phyloP scores from a whole-genome alignment of 64 coral and sea anemone genomes.

The Hydrozoanthus tunicans region DNA sequence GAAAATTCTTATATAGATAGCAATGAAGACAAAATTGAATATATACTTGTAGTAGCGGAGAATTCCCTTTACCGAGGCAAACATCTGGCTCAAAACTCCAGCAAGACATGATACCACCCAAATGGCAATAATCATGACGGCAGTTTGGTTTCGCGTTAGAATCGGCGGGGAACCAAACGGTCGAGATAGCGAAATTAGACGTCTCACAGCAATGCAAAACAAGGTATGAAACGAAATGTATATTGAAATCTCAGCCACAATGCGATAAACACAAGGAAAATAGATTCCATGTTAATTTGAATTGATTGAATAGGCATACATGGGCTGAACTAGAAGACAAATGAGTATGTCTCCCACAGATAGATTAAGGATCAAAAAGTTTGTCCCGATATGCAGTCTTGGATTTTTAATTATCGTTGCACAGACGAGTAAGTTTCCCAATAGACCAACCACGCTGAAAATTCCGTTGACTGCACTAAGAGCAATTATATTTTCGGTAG shows the following conservation, averaged over 20 bases:
- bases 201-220: conserved; percentile 8
- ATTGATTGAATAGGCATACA: conserved; percentile 10
- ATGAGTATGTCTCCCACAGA: conserved; percentile 39
- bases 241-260: conserved; percentile 37
- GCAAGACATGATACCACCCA: conserved; percentile 1
- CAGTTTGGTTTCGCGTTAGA: neutral
- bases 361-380: conserved; percentile 42
- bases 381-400: conserved; percentile 34
- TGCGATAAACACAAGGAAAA: conserved; percentile 48
- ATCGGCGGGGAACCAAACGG: conserved; percentile 7
- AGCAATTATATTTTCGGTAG: neutral
- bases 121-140: neutral
- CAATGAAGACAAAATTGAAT: conserved; percentile 34
- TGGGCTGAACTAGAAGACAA: conserved; percentile 24
- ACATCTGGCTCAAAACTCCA: neutral
- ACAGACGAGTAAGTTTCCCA: conserved; percentile 43
- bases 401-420: conserved; percentile 39
- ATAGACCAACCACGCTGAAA: conserved; percentile 16
- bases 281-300: neutral
- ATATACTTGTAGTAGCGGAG: conserved; percentile 60
- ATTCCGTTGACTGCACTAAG: conserved; percentile 7
- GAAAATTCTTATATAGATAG: conserved; percentile 38
- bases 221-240: conserved; percentile 45
- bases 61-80: neutral
- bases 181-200: conserved; percentile 4